A percentile compares a stretch with the other conserved stretches of the same genome.
Evolutionary conservation across 2,113 vertebrate species (phyloP).

Genomic region (Dryoscopus gambensis): DNA sequence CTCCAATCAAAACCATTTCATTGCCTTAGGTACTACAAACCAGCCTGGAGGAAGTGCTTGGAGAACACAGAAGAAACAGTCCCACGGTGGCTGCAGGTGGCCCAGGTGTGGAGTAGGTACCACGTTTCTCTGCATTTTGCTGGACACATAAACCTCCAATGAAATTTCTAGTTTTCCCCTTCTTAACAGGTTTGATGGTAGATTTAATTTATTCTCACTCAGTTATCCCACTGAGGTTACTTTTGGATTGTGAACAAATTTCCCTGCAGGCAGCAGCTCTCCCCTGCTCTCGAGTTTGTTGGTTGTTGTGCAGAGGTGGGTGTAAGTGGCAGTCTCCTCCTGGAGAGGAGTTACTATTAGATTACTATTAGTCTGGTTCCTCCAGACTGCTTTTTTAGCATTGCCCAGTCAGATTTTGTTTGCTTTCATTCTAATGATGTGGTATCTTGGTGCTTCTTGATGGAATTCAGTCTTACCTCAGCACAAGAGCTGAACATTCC

Average conservation of each 20-base stretch:
- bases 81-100: neutral
- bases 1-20: neutral
- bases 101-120: neutral
- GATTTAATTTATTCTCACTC: neutral
- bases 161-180: neutral
- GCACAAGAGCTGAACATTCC: neutral
- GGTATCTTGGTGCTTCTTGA: neutral
- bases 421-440: neutral
- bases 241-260: neutral
- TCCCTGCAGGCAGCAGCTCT: neutral
- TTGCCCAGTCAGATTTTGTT: neutral
- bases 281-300: neutral
- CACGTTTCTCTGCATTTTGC: neutral
- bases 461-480: neutral
- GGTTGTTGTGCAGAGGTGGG: neutral
- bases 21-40: neutral
- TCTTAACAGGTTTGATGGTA: neutral
- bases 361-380: neutral
- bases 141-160: neutral
- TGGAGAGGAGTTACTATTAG: neutral
- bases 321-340: neutral
- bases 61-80: fast-evolving
- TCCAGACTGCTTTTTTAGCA: neutral
- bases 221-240: neutral
- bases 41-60: neutral